Base-by-base conservation (phyloP, 2,797 vertebrate genomes). In the Hylomyscus alleni region DNA sequence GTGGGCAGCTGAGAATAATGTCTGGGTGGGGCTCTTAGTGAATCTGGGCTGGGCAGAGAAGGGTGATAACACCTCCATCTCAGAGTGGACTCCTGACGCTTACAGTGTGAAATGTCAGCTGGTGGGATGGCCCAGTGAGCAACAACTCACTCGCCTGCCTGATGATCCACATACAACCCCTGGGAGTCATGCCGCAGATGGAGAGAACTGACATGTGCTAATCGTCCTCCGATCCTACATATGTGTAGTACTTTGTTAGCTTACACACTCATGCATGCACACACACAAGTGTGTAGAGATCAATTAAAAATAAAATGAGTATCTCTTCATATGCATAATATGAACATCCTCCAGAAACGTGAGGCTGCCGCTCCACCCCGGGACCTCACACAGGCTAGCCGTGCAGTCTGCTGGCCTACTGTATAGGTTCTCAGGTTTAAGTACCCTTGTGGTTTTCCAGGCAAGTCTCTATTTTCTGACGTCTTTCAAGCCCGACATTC, bases 381-480 rank as follows among this genome's bases (percentile, higher is more conserved):
- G 69, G 62, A 4, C 37, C 52, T 58, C 29, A 44, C 37, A n/a
- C 3, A 29, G 31, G 22, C 58, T 20, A 50, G 56, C 40, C 20
- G 24, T 8, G 17, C 15, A 19, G 1, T 15, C 4, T 67, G 12
- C 47, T 54, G 44, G 1, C n/a, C 26, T 19, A 34, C 65, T 81
- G 26, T 9, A 0, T 24, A 80, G 75, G 29, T 12, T 84, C 44
- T 65, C 56, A 62, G 26, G 29, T 52, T 4, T 50, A 67, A 60
- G 29, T 67, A 91, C 4, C 14, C 34, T 13, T 65, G 34, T 94
- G 24, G 22, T 44, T 96, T 93, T 81, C 90, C 67, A 89, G 54
- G 8, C 60, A 67, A 80, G 54, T 90, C 24, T 0, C 86, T 56
- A 85, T 85, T 94, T 89, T 50, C 31, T 65, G 78, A 50, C 0